These are phyloP conservation scores for Lacanobia wlatinum DNA, from an alignment of 2,888 invertebrate genomes.

Conservation along the genomic window DNA sequence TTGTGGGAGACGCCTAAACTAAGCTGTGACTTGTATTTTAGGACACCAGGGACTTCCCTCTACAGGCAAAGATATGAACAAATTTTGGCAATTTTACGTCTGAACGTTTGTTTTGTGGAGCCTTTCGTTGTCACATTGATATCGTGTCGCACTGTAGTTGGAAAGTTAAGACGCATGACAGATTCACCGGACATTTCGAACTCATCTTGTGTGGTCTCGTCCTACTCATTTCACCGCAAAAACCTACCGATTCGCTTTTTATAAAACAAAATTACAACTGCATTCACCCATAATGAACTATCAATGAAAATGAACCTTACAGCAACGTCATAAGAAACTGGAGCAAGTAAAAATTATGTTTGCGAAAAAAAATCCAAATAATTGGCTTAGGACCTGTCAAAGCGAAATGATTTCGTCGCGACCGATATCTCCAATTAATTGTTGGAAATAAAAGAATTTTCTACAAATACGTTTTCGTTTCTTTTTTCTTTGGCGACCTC, in stretches of 20 bases:
- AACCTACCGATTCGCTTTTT: constrained; percentile 84
- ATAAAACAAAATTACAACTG: constrained; percentile 71
- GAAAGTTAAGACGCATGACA: constrained; percentile 69
- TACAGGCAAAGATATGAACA: background rate
- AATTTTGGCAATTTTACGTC: background rate
- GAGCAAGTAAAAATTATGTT: constrained; percentile 36
- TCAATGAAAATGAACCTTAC: constrained; percentile 70
- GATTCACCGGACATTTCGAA: constrained; percentile 65
- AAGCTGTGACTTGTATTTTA: too few relatives aligned
- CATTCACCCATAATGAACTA: constrained; percentile 50
- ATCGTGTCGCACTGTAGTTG: constrained; percentile 57
- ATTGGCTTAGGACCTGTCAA: constrained; percentile 85
- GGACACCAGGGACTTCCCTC: too few relatives aligned
- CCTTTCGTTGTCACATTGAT: constrained; percentile 35
- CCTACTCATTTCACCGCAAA: constrained; percentile 74
- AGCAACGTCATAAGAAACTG: constrained; percentile 54
- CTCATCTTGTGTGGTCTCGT: constrained; percentile 84
- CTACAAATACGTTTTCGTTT: constrained; percentile 74
- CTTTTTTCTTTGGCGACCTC: constrained; percentile 76
- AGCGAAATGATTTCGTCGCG: constrained; percentile 86
- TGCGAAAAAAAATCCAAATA: constrained; percentile 66
- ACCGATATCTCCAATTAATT: constrained; percentile 85
- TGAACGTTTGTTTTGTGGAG: too few relatives aligned
- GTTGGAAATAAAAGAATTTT: constrained; percentile 77
- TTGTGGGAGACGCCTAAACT: too few relatives aligned